Conservation (phyloP, 2,113 vertebrate species). For the Eretmodus cyanostictus region DNA sequence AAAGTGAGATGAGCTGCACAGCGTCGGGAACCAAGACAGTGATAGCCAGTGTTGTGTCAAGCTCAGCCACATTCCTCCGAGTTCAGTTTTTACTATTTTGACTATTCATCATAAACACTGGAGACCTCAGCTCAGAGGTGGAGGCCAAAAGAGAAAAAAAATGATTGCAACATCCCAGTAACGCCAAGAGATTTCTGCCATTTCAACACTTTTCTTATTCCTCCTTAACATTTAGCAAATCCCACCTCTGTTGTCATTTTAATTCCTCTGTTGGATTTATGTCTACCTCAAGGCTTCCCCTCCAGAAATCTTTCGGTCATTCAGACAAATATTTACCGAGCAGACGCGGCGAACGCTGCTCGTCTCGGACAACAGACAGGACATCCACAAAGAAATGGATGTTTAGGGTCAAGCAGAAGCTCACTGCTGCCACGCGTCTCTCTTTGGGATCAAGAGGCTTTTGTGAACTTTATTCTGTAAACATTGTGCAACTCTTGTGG, state of each 20-base stretch:
- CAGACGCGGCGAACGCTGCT: neutral
- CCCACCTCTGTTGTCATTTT: slow-evolving; percentile 13
- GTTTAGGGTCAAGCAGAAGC: neutral
- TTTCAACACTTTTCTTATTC: neutral
- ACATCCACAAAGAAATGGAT: neutral
- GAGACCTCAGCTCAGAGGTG: neutral
- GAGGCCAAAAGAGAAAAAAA: neutral
- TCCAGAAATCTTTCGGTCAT: slow-evolving; percentile 7
- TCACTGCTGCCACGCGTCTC: neutral
- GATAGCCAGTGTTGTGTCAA: neutral
- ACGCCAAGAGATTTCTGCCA: neutral
- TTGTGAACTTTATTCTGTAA: neutral
- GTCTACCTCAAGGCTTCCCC: slow-evolving; percentile 3
- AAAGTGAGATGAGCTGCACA: neutral
- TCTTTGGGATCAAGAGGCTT: neutral
- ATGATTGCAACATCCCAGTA: slow-evolving; percentile 12
- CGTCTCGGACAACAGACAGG: neutral
- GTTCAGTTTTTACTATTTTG: neutral
- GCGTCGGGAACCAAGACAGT: neutral
- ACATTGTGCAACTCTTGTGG: neutral
- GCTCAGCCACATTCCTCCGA: neutral
- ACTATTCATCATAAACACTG: neutral
- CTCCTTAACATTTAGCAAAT: slow-evolving; percentile 17
- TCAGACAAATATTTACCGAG: slow-evolving; percentile 57
- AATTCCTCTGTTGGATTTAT: slow-evolving; percentile 13